phyloP scores from a whole-genome alignment of 1,140 invertebrate genomes.

The Saccostrea echinata region DNA sequence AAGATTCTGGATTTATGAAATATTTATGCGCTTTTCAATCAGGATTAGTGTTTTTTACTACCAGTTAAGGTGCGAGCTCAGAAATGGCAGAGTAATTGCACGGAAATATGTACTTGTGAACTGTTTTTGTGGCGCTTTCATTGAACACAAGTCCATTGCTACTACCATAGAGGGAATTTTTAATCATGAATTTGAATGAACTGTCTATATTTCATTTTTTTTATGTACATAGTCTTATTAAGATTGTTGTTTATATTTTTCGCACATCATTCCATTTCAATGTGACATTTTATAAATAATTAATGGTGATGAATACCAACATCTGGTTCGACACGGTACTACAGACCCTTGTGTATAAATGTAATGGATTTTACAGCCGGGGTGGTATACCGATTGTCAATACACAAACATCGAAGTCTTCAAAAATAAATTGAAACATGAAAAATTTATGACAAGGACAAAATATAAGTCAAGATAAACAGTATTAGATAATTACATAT shows the following conservation, averaged over 20 bases:
- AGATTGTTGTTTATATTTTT: neutral
- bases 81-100: neutral
- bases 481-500: too few relatives aligned
- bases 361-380: neutral
- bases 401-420: neutral
- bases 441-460: neutral
- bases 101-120: neutral
- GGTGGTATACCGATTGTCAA: neutral
- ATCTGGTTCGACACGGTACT: neutral
- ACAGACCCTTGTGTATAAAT: neutral
- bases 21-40: constrained; percentile 9
- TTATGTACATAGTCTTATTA: neutral
- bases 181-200: constrained; percentile 32
- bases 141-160: neutral
- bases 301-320: neutral
- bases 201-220: constrained; percentile 20
- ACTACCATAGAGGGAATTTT: constrained; percentile 17
- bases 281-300: constrained; percentile 24
- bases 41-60: neutral
- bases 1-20: neutral
- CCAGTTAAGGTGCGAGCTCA: neutral
- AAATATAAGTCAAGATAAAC: too few relatives aligned
- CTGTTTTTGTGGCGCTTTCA: neutral
- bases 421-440: neutral
- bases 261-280: constrained; percentile 22